Base-by-base conservation (phyloP, 1,140 invertebrate species). In the Oppia nitens region DNA sequence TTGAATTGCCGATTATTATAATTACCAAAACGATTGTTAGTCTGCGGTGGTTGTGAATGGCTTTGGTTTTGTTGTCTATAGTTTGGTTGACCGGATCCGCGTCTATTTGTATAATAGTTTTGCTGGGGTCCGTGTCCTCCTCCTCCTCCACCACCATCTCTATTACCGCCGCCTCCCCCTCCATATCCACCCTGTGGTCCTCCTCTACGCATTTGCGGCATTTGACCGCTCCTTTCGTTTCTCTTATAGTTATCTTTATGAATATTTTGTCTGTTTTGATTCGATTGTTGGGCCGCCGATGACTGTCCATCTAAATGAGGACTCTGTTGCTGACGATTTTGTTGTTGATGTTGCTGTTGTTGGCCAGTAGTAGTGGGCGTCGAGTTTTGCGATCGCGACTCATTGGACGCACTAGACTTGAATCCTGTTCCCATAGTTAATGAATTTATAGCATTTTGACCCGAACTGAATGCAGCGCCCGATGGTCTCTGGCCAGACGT, bases 321-420 rank as follows among this genome's bases (percentile, higher is more conserved):
- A 50, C 21, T 51, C 26, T 59, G 12, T 55, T 55, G 11, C n/a
- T n/a, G n/a, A n/a, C n/a, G n/a, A n/a, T n/a, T 47, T n/a, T 28
- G 9, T 54, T 11, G n/a, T 26, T 29, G 28, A n/a, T 56, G 47
- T 12, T 28, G 27, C n/a, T 45, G 4, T 3, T 59, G 26, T 20
- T 27, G 21, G 26, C 47, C 45, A 20, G 25, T 48, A 40, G 54
- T 45, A 28, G 20, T 57, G n/a, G 53, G 27, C n/a, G 53, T 27
- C 20, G 26, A 21, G 2, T 47, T n/a, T 1, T 24, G 12, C 12
- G 49, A 4, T 51, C 24, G 14, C 12, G 20, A 23, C 20, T 51
- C 24, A 20, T 12, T 14, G 1, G 49, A 51, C 12, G 20, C 23
- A 2, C 1, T 12, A 51, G 20, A 12, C 12, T 51, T 20, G 12